Evolutionary conservation across 2,797 vertebrate species (phyloP).

Genomic region (Thunnus albacares): DNA sequence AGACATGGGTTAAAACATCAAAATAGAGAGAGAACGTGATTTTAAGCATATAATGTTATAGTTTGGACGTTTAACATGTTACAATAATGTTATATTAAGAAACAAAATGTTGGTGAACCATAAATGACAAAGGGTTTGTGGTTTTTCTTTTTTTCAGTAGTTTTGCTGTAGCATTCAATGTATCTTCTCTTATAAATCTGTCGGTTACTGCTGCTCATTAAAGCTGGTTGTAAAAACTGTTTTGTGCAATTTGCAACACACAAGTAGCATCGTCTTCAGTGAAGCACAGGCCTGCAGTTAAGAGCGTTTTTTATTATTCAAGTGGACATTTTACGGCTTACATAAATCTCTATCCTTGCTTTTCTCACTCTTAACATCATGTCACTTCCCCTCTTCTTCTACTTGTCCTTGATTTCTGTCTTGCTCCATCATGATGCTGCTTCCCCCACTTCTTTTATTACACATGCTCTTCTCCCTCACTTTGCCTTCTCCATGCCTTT

Average conservation of each 20-base stretch:
- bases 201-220: too few relatives aligned
- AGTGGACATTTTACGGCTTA: background rate
- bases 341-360: background rate
- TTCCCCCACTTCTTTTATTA: background rate
- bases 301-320: background rate
- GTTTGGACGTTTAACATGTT: background rate
- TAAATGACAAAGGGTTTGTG: background rate
- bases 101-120: background rate
- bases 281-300: background rate
- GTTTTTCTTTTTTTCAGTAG: background rate
- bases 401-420: background rate
- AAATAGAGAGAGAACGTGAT: background rate
- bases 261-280: background rate
- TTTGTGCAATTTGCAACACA: background rate
- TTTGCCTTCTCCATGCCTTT: constrained; percentile 2
- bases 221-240: too few relatives aligned
- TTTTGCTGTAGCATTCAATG: background rate
- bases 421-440: too few relatives aligned
- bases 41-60: background rate
- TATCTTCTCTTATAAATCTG: too few relatives aligned
- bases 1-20: background rate
- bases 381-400: background rate
- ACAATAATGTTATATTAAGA: background rate
- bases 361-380: background rate
- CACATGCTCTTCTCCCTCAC: constrained; percentile 2